Base-by-base conservation (phyloP, 2,797 vertebrate species). In the Columba guinea region DNA sequence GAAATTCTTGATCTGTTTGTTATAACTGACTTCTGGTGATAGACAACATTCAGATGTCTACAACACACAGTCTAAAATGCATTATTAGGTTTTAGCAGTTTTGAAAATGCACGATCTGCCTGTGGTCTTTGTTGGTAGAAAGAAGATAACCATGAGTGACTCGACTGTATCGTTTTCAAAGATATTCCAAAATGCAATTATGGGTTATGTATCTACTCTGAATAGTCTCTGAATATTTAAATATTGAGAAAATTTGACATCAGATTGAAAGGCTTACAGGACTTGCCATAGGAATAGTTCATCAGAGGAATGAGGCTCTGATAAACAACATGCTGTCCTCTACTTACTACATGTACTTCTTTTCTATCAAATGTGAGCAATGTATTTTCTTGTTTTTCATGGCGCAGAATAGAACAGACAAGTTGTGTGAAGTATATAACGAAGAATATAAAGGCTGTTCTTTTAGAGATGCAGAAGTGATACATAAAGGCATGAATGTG, bases 201-300 rank as follows among this genome's bases (percentile, higher is more conserved):
- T 15, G 27, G 23, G 21, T 37, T 65, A 75, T n/a, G 2, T 27
- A 55, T 37, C 78, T 87, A 19, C 23, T 84, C 41, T 86, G 60
- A 77, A 77, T 10, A 63, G 17, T 24, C 23, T 71, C 52, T 73
- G 58, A 84, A 59, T 74, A 86, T 73, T 86, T 56, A 76, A 67
- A 65, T 65, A 69, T 3, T 76, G 55, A 93, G 5, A 44, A 52
- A 69, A 86, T 51, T 18, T 60, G 37, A 53, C 26, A 32, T 21
- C 23, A 62, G 60, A 51, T 5, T 84, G 53, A 77, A 89, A 67
- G 35, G 18, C n/a, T 84, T 77, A 46, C 35, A 67, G 48, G 94
- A 37, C 6, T 48, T 0, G 0, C 4, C 30, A 79, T 0, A 73
- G 75, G 41, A 78, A 75, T 16, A 78, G 28, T 15, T 52, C 14